Base-by-base conservation (phyloP, 2,797 vertebrate genomes). In the Centropyge bicolor region DNA sequence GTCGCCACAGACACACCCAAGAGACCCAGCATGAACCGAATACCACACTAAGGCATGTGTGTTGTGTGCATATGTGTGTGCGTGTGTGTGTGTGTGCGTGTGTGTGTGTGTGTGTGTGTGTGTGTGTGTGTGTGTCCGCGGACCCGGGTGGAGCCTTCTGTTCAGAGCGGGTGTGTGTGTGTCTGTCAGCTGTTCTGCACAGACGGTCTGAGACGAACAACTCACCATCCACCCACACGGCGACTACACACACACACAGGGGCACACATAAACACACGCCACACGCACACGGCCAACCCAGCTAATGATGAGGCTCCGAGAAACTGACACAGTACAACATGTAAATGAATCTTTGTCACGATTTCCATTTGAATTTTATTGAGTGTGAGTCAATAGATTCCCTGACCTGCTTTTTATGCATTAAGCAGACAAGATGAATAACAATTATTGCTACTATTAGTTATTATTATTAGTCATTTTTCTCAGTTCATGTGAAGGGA, bases 181-280 rank as follows among this genome's bases (percentile, higher is more conserved):
- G 87, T 86, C 77, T 91, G 84, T 93, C 92, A 94, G 92, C 92
- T 93, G 93, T 91, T 91, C 87, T 80, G 90, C 91, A 91, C 92
- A 93, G 91, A 93, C 89, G 92, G 91, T 91, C 91, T 60, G 87
- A 86, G 84, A 84, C 70, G 81, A 85, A 87, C 86, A 88, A 85
- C 86, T 91, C 87, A 80, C 92, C 83, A 88, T 80, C 80, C 86
- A 72, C 86, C 89, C 86, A 83, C 90, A 61, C 70, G 62, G 68
- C 27, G 48, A 63, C 70, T 54, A 59, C 72, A 79, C 74, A 82
- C 72, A 71, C 68, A 64, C 65, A 61, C 66, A 73, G 20, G 49
- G 22, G 16, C 59, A 75, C 73, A 52, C 65, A 81, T 65, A 80
- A 77, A 90, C 79, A 83, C 81, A 71, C 24, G 69, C 81, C 90